Evolutionary conservation across 2,797 vertebrate genomes (phyloP), one percentile per base, ranked within the genome.

Genomic region (Lutjanus argentimaculatus): DNA sequence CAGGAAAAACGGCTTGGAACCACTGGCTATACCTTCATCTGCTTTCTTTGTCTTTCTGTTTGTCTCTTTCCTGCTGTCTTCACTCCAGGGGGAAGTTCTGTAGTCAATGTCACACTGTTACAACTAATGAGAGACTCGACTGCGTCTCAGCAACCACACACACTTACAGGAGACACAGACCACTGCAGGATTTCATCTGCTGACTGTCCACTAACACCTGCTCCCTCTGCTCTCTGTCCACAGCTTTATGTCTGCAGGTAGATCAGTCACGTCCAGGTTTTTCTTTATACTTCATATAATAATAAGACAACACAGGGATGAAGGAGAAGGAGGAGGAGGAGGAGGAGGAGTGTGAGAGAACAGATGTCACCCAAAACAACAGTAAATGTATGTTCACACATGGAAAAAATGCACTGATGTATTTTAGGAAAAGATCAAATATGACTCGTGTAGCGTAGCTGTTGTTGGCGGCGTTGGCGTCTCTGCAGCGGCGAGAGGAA

Each of bases 121-220:
- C 30, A 51, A 51, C 63, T 77, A 46, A 77, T 64, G 45, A 77
- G 57, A 25, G 55, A 25, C 66, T 3, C 8, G 56, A 48, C 67
- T 61, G 55, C 55, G 19, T 53, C 3, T 80, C 67, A 61, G 67
- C 21, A 16, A 8, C 11, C 45, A 2, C 30, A 67, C 30, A 53
- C 22, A 57, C 30, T n/a, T 30, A 12, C 4, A 42, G 25, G 30
- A 71, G 45, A 62, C 57, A 62, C 57, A 45, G 7, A 51, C 8
- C 21, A 6, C 36, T 11, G 70, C 66, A 51, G 58, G 59, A 45
- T 55, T 52, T 48, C 11, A 62, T 45, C 4, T 40, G 17, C 51
- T 16, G 13, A 14, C 16, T 1, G 21, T 51, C 51, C 17, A 5
- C 25, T 11, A 45, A 61, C 46, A 52, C 55, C 30, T 51, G 52